phyloP scores from a whole-genome alignment of 2,888 invertebrate genomes.

The Hermaeophaga mercurialis region DNA sequence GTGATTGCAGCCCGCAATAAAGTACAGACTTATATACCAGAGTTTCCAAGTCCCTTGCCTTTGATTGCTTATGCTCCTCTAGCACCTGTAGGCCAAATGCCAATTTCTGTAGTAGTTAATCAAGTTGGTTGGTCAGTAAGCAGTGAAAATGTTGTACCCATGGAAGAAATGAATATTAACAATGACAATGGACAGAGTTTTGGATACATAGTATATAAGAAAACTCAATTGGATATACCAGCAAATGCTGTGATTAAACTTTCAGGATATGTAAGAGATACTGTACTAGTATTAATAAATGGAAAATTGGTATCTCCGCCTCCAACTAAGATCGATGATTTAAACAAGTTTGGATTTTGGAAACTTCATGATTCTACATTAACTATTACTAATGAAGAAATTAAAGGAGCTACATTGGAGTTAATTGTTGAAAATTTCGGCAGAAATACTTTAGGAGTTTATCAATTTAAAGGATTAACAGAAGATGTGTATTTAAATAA shows the following conservation, averaged over 20 bases:
- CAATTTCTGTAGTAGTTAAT: slow-evolving; percentile 33
- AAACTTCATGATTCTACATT: slow-evolving; percentile 44
- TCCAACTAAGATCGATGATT: slow-evolving; percentile 47
- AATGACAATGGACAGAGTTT: slow-evolving; percentile 60
- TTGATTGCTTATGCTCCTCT: slow-evolving; percentile 48
- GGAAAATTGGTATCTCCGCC: slow-evolving; percentile 48
- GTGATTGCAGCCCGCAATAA: slow-evolving; percentile 51
- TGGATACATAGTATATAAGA: slow-evolving; percentile 62
- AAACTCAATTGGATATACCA: slow-evolving; percentile 43
- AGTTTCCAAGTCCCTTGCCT: slow-evolving; percentile 42
- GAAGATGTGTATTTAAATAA: slow-evolving; percentile 53
- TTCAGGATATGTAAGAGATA: slow-evolving; percentile 56
- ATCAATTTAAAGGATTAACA: slow-evolving; percentile 52
- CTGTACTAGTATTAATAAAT: slow-evolving; percentile 60
- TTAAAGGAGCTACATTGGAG: slow-evolving; percentile 51
- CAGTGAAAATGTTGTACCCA: slow-evolving; percentile 30
- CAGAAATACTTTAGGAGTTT: slow-evolving; percentile 66
- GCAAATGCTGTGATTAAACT: slow-evolving; percentile 48
- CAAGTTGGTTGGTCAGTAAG: slow-evolving; percentile 4
- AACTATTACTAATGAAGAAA: slow-evolving; percentile 30
- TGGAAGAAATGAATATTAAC: slow-evolving; percentile 52
- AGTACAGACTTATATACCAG: slow-evolving; percentile 47
- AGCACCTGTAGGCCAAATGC: background rate
- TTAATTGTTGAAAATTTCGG: slow-evolving; percentile 79
- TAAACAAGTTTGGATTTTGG: slow-evolving; percentile 37